These are phyloP conservation scores for Omphaloscelis lunosa DNA, from an alignment of 2,888 invertebrate genomes.

Conservation along the genomic window DNA sequence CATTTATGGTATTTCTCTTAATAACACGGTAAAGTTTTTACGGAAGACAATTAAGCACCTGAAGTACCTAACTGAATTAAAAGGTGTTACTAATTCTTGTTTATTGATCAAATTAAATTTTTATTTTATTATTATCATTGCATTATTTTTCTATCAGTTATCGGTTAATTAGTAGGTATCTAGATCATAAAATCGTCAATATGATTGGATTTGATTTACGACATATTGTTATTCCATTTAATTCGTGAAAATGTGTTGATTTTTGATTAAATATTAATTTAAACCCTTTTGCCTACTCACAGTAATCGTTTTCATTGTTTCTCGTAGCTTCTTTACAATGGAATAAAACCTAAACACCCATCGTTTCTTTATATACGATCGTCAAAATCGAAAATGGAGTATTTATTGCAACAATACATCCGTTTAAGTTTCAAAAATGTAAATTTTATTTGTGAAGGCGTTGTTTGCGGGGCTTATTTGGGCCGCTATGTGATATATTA, in stretches of 20 bases:
- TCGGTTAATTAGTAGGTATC: not conserved
- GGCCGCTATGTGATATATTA: constrained; percentile 80
- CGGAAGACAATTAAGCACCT: not conserved
- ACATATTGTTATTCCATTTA: not conserved
- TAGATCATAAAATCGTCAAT: not conserved
- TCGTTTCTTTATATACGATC: constrained; percentile 85
- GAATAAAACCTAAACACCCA: constrained; percentile 77
- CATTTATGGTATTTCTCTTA: not conserved
- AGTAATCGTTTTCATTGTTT: constrained; percentile 83
- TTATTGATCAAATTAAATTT: not conserved
- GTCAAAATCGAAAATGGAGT: constrained; percentile 84
- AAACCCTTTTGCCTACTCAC: constrained; percentile 73
- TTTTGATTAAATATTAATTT: not conserved
- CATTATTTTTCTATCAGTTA: not conserved
- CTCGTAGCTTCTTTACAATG: constrained; percentile 73
- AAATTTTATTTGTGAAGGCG: constrained; percentile 85
- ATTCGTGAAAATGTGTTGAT: not conserved
- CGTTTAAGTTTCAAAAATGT: constrained; percentile 84
- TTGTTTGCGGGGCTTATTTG: constrained; percentile 83
- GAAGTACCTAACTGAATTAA: not conserved
- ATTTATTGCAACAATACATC: constrained; percentile 84
- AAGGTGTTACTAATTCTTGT: not conserved
- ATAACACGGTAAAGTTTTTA: not conserved
- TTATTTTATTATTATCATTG: too few species aligned
- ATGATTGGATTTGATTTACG: not conserved